Evolutionary conservation across 1,140 invertebrate species (phyloP), one percentile per base, ranked within the genome.

Genomic region (Daktulosphaira vitifoliae): DNA sequence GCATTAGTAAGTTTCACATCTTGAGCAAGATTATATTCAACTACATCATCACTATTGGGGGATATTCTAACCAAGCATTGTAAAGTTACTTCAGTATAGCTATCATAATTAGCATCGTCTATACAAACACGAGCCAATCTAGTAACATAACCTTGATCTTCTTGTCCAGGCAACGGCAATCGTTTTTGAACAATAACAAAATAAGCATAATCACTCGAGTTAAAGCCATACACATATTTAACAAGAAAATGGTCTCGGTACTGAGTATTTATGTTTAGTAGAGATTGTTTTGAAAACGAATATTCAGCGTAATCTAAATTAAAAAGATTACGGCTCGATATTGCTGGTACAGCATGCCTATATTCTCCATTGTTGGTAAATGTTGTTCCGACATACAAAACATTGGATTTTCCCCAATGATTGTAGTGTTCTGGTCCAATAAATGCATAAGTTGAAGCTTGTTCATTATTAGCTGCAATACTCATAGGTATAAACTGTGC

Each of bases 141-240:
- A 0, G 92, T 89, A 26, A 92, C 85, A 78, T 93, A 96, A 5
- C 92, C 92, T 23, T 83, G 77, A 73, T 94, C 91, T 71, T 93
- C 91, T 71, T 90, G 86, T 2, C 85, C 86, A 15, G 90, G 86
- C 22, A 93, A 79, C 72, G 91, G 88, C 4, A 89, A 92, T 70
- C 88, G 84, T 74, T 94, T 94, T 75, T 98, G 95, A 20, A 96
- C 91, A 42, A 95, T 84, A 13, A 95, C 83, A 78, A 98, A 96
- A 75, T 98, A 98, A 3, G 92, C 91, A 77, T 92, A 96, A 67
- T 91, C 87, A 71, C 86, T 90, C 2, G 91, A 89, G 75, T 94
- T 90, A 73, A 98, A 98, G 11, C 94, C 94, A 76, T 95, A 96
- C 2, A 96, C 82, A 75, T 97, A 98, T 72, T 91, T 86, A 20